phyloP scores from a whole-genome alignment of 2,888 invertebrate species.

The Phortica okadai region DNA sequence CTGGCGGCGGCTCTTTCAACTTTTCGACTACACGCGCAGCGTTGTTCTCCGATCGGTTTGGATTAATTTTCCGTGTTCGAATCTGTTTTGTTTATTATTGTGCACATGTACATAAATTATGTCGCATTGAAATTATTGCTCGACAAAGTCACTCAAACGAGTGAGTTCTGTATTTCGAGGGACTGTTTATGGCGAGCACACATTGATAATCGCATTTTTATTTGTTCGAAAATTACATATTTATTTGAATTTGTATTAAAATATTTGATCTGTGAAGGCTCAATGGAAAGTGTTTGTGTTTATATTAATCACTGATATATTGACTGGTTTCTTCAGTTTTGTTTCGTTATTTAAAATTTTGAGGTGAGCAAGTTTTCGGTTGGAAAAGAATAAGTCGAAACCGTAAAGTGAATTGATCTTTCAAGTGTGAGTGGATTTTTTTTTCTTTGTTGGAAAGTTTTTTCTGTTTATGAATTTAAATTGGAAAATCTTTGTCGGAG shows the following conservation, averaged over 20 bases:
- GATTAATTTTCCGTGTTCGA: conserved; percentile 14
- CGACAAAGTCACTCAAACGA: conserved; percentile 2
- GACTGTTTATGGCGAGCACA: neutral
- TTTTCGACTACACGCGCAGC: neutral
- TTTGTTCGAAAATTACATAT: neutral
- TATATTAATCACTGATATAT: too few species aligned
- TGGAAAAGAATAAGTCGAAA: too few species aligned
- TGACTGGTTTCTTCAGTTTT: too few species aligned
- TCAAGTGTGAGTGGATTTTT: too few species aligned
- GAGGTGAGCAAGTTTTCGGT: too few species aligned
- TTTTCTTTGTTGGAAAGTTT: neutral
- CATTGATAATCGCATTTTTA: neutral
- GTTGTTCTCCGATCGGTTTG: neutral
- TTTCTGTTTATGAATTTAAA: neutral
- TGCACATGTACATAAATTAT: conserved; percentile 52
- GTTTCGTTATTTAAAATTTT: too few species aligned
- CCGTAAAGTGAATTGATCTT: too few species aligned
- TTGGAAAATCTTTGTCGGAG: too few species aligned
- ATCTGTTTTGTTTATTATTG: conserved; percentile 31
- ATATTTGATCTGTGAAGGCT: neutral
- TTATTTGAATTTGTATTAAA: neutral
- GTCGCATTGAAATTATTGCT: conserved; percentile 47
- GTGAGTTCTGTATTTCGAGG: neutral
- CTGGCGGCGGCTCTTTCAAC: conserved; percentile 13
- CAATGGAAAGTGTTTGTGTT: neutral